Base-by-base conservation (phyloP, 2,113 vertebrate genomes). In the Gnathonemus echidnorhynchus region DNA sequence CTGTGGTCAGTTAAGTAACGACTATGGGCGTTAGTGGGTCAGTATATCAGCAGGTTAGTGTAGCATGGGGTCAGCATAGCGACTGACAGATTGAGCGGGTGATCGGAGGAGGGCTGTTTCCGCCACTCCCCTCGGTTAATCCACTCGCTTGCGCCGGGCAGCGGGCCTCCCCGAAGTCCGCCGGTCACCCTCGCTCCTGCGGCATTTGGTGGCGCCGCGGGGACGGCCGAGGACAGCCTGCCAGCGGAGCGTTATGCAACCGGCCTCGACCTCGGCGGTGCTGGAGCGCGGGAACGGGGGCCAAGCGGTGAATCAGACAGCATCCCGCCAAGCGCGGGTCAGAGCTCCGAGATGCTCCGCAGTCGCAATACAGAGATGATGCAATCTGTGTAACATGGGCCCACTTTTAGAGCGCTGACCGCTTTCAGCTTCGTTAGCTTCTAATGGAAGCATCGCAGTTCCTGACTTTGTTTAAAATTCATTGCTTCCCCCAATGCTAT, bases 211-310 rank as follows among this genome's bases (percentile, higher is more conserved):
- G 10, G 39, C 46, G 6, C 52, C 35, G 13, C 24, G 52, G 89
- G 66, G 52, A 27, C 24, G n/a, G 80, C 50, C 83, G 35, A 19
- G 77, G 89, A 85, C 11, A 50, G 89, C 83, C 49, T 84, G 39
- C 42, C 83, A 56, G 15, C 19, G 89, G 39, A 39, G 45, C 19
- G 53, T 89, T 89, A 89, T 1, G 83, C 46, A 89, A 89, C 83
- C n/a, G 42, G 39, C 83, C 24, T 83, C 50, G 35, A 62, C 52
- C 62, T 66, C 31, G 46, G 88, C 5, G 66, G 88, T 11, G n/a
- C 48, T 21, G 62, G 66, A 52, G 48, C 46, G 7, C 42, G 49
- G 24, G 35, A 39, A 52, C 50, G 48, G 86, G 13, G 50, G 49
- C 50, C 86, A 56, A 56, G 17, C 21, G 24, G 42, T 49, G 84